Evolutionary conservation across 2,888 invertebrate species (phyloP).

Genomic region (Hydrotaea diabolus): DNA sequence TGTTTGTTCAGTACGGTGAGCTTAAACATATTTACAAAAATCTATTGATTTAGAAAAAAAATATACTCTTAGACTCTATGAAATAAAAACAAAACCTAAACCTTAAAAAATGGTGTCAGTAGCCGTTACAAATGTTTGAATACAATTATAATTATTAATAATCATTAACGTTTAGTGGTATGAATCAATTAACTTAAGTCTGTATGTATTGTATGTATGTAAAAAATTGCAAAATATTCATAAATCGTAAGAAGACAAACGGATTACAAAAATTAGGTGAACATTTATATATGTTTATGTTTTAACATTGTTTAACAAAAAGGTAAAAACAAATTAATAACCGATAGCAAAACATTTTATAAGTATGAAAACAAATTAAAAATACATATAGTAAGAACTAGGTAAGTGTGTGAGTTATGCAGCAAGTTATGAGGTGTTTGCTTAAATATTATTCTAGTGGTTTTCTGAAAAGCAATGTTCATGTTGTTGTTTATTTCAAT

Average conservation of each 20-base stretch:
- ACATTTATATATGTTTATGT: not conserved
- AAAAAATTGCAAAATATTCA: not conserved
- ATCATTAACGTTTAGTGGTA: not conserved
- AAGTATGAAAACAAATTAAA: not conserved
- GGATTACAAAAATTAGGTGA: not conserved
- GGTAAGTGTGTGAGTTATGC: conserved; percentile 46
- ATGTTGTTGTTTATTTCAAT: not conserved
- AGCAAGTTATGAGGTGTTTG: conserved; percentile 66
- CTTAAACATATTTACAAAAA: conserved; percentile 50
- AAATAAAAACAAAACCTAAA: conserved; percentile 48
- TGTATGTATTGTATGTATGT: not conserved
- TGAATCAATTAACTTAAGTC: conserved; percentile 5
- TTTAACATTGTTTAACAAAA: not conserved
- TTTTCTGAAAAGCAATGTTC: conserved; percentile 31
- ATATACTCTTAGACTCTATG: conserved; percentile 42
- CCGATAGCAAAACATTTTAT: conserved; percentile 10
- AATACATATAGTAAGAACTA: not conserved
- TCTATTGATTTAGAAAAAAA: not conserved
- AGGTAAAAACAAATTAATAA: not conserved
- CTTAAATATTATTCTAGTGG: not conserved
- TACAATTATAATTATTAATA: conserved; percentile 25
- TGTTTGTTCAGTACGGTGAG: conserved; percentile 28
- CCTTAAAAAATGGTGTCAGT: conserved; percentile 52
- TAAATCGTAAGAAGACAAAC: not conserved
- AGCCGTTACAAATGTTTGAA: conserved; percentile 9